Base-by-base conservation (phyloP, 2,888 invertebrate genomes). In the Abscondita cerata region DNA sequence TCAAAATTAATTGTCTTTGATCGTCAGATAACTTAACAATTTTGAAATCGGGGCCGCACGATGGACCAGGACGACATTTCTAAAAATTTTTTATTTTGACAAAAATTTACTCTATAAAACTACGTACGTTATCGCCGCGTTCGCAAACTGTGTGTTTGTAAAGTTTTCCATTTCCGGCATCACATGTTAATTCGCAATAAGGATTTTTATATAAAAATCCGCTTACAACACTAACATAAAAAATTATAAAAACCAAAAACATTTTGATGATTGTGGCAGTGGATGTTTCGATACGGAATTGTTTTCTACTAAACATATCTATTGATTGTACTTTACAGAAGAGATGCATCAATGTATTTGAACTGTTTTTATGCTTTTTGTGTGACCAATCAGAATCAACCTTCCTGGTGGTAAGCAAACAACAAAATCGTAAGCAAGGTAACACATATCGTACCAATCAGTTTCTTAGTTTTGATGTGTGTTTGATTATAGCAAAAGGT, bases 31-130 rank as follows among this genome's bases (percentile, higher is more conserved):
- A 67, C 36, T 70, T 47, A 1, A 79, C 56, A 12, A 73, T 66
- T 61, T 72, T 70, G 59, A 79, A 78, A 60, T 78, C 73, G 1
- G 73, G 66, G 19, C 79, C 79, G 59, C 80, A 80, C 18, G 59
- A 62, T 25, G 62, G 60, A 52, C 61, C 68, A 6, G 76, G 73
- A 16, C 76, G 76, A 66, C 80, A 80, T 72, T 76, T 74, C 78
- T 79, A 11, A 46, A 15, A 34, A 8, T 13, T 6, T 18, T 31
- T 31, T 11, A 25, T 25, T 38, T 16, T n/a, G 6, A 4, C 13
- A 9, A 33, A 12, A 51, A 48, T 47, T 16, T 13, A 36, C 16
- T 16, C 40, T 13, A 20, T 15, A 38, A 33, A 31, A 20, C 13
- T 13, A 19, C 18, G n/a, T 50, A 62, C 62, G 6, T 36, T 1